These are phyloP conservation scores for Dendrocincla fuliginosa DNA, from an alignment of 2,797 vertebrate genomes.

Conservation along the genomic window DNA sequence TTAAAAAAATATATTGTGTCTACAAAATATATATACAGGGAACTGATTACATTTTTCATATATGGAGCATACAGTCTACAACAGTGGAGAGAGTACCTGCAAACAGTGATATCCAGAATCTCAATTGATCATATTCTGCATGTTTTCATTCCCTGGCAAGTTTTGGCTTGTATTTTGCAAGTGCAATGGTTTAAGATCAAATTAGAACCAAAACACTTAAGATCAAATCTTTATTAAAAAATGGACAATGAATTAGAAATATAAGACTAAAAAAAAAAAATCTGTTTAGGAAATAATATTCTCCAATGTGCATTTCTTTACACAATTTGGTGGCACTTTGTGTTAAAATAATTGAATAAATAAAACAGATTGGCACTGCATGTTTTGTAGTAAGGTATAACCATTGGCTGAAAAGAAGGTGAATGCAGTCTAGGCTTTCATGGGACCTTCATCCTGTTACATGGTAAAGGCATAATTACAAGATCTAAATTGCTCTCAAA, in stretches of 20 bases:
- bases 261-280: background rate
- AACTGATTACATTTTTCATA: background rate
- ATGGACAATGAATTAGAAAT: background rate
- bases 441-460: background rate
- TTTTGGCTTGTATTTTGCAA: constrained; percentile 9
- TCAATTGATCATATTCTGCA: background rate
- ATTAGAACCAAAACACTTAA: background rate
- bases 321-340: background rate
- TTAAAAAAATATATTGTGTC: background rate
- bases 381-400: background rate
- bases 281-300: background rate
- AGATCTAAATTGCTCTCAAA: background rate
- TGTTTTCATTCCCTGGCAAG: background rate
- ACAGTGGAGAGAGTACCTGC: background rate
- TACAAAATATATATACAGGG: background rate
- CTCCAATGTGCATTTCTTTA: background rate
- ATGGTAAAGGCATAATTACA: background rate
- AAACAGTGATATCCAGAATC: background rate
- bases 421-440: background rate
- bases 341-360: background rate
- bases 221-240: background rate
- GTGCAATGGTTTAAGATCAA: background rate
- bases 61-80: background rate
- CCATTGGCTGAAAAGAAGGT: background rate
- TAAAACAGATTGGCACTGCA: background rate